Base-by-base conservation (phyloP, 2,888 invertebrate genomes). In the Nemoura dubitans region DNA sequence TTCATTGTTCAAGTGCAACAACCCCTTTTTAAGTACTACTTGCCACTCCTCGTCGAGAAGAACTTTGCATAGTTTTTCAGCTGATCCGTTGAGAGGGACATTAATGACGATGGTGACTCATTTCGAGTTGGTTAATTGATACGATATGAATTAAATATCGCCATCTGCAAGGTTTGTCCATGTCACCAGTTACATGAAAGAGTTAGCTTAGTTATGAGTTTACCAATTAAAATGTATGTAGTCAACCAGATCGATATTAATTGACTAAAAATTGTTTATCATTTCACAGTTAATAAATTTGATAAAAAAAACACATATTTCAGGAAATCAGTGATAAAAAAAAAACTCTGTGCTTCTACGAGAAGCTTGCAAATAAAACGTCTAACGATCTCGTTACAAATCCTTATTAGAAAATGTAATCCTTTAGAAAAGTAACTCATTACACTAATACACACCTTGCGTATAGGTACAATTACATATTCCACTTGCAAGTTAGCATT, bases 21-120 rank as follows among this genome's bases (percentile, higher is more conserved):
- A 59, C 59, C 59, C 59, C 59, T 59, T 59, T 36, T 59, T 59
- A 59, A 59, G 59, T 59, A 59, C 59, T 59, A 59, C 59, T 59
- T 59, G 59, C 21, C 59, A 21, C 59, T 59, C 21, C 59, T 16
- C 59, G 21, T 59, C 21, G 16, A 59, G 59, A 59, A 59, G 59
- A 59, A 59, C 59, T 16, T 59, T 59, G 59, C 59, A 59, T 59
- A 59, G 59, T 7, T 59, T 59, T 59, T 59, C 14, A 21, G 59
- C 14, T 16, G 59, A 59, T 10, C 2, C 21, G 59, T 59, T 3
- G 59, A 59, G 59, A 21, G 21, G 14, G 59, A 59, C 59, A 21
- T 21, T 59, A 59, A 59, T 59, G 14, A 59, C 59, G 59, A 59
- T 59, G 59, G 59, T 59, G 59, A 59, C 59, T 59, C 59, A 59